Percentiles rank a stretch among this genome's conserved stretches.
phyloP scores from a whole-genome alignment of 2,113 vertebrate species.

The Vidua chalybeata region DNA sequence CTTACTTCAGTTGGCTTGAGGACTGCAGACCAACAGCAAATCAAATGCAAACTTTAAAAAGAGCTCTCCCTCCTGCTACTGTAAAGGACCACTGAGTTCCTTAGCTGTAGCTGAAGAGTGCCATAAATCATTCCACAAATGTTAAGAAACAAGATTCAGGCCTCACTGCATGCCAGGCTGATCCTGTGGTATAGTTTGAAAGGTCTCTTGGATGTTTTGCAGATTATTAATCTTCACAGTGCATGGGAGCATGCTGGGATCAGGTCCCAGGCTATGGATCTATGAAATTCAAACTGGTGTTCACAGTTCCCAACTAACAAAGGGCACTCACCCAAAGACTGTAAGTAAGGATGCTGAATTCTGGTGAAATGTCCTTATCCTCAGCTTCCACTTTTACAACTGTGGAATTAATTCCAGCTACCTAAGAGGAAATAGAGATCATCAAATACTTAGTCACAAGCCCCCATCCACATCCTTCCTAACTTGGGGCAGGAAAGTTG shows the following conservation, averaged over 20 bases:
- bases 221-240: not conserved
- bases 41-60: not conserved
- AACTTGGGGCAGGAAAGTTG: not conserved
- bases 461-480: not conserved
- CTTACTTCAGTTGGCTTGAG: not conserved
- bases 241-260: not conserved
- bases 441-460: not conserved
- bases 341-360: slow-evolving; percentile 65
- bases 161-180: not conserved
- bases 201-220: not conserved
- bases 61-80: not conserved
- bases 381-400: slow-evolving; percentile 71
- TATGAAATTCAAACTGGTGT: not conserved
- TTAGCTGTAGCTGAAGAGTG: not conserved
- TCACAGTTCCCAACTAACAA: not conserved
- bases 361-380: slow-evolving; percentile 64
- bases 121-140: not conserved
- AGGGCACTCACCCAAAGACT: slow-evolving; percentile 63
- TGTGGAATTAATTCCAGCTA: not conserved
- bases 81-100: not conserved
- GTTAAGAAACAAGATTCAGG: not conserved
- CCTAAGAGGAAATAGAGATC: slow-evolving; percentile 18
- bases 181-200: not conserved
- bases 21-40: not conserved
- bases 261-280: not conserved